Evolutionary conservation across 92 coral and sea anemone genomes (phyloP), one percentile per base, ranked within the genome.

Genomic region (Epizoanthus ramosus): DNA sequence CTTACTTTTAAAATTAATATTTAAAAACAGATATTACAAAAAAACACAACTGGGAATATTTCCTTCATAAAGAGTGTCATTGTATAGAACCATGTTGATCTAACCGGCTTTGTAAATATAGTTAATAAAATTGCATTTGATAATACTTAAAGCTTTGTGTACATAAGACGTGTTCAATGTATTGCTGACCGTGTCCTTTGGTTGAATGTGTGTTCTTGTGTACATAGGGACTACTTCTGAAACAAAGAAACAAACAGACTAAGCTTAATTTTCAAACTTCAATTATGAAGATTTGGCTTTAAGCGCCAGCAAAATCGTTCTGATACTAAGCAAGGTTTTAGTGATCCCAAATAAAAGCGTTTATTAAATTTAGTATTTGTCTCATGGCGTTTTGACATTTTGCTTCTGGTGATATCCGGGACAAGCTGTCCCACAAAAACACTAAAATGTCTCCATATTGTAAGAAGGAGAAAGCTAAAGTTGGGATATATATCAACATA

Each of bases 31-130:
- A 77, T 41, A 77, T 43, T 61, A 21, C 71, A 60, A 60, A 59
- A 60, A 77, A 50, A 77, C 71, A 61, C 57, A 77, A 77, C 82
- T 61, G 19, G 70, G 66, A 61, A 60, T 69, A 41, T 77, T 77
- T 77, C 57, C 60, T 77, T 77, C 82, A 77, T 77, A 77, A 77
- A 77, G 71, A 77, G 71, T 77, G 82, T 77, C 71, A 77, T 77
- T 77, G 82, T 77, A 77, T 77, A 63, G 59, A 60, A 45, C 69
- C 24, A 53, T 77, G 91, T 87, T 90, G 90, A 79, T 80, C 83
- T 66, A 71, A 66, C 76, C 75, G 84, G 50, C 85, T 87, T 72
- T 84, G 88, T 90, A 90, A 90, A 90, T 90, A 90, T 68, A 82
- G 68, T 83, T 87, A 87, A 83, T 79, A 59, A 73, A 90, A 87